Percentiles rank a stretch among this genome's conserved stretches.
phyloP scores from a whole-genome alignment of 2,797 vertebrate species.

The Pempheris klunzingeri region DNA sequence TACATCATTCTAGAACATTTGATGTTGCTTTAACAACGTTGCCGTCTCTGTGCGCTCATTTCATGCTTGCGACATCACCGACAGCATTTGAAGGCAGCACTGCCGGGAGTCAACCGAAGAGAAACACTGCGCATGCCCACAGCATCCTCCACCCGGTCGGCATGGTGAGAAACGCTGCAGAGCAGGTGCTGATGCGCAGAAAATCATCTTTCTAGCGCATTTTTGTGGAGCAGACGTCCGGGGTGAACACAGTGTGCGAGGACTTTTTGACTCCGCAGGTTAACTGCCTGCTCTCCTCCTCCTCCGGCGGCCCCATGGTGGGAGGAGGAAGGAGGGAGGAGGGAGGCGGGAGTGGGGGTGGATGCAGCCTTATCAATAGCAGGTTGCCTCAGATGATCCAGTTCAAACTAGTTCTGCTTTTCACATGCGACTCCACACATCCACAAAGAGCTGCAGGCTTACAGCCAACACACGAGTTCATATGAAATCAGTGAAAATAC shows the following conservation, averaged over 20 bases:
- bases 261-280: slow-evolving; percentile 46
- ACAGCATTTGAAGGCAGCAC: slow-evolving; percentile 56
- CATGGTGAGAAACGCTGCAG: slow-evolving; percentile 44
- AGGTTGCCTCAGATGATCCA: slow-evolving; percentile 75
- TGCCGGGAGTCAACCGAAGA: neutral
- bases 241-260: slow-evolving; percentile 10
- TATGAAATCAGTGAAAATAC: neutral
- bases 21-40: slow-evolving; percentile 16
- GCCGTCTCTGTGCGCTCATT: neutral
- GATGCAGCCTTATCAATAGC: slow-evolving; percentile 76
- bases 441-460: slow-evolving; percentile 13
- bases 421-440: slow-evolving; percentile 36
- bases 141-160: slow-evolving; percentile 48
- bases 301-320: neutral
- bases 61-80: slow-evolving; percentile 18
- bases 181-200: slow-evolving; percentile 69
- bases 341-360: slow-evolving; percentile 68
- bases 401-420: slow-evolving; percentile 84
- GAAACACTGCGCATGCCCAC: slow-evolving; percentile 72
- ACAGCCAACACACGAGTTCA: neutral
- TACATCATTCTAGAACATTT: neutral
- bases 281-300: neutral
- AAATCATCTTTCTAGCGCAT: slow-evolving; percentile 29
- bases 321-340: slow-evolving; percentile 29
- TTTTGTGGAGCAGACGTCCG: slow-evolving; percentile 25